These are phyloP conservation scores for Esox lucius DNA, from an alignment of 2,797 vertebrate genomes.

Conservation along the genomic window DNA sequence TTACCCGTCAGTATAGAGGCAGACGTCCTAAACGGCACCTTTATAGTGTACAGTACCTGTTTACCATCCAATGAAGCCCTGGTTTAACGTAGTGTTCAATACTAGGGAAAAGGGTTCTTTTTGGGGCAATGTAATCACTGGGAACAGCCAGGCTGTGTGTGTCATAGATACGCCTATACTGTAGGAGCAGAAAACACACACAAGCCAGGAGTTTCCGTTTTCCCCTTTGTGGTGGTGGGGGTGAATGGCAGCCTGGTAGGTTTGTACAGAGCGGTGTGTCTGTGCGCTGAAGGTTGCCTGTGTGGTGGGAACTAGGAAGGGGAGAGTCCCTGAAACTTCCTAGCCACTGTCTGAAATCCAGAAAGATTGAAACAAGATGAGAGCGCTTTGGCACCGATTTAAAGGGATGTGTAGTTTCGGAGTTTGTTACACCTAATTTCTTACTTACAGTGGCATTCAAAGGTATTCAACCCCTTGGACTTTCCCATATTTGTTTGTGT, in stretches of 20 bases:
- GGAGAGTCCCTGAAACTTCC: conserved; percentile 43
- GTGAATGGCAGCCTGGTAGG: conserved; percentile 38
- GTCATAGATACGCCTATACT: conserved; percentile 2
- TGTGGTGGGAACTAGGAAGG: conserved; percentile 32
- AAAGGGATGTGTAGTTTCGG: conserved; percentile 3
- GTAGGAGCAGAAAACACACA: conserved; percentile 3
- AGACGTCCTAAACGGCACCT: background rate
- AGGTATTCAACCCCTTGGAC: no score
- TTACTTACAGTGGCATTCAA: no score
- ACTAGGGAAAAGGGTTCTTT: background rate
- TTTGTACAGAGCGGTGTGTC: background rate
- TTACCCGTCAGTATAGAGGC: conserved; percentile 18
- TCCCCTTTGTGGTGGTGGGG: conserved; percentile 14
- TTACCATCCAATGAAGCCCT: background rate
- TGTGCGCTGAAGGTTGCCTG: conserved; percentile 15
- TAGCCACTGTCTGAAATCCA: conserved; percentile 35
- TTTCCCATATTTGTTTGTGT: no score
- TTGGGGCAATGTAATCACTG: conserved; percentile 4
- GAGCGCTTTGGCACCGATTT: conserved; percentile 46
- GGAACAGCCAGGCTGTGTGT: background rate
- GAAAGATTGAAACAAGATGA: conserved; percentile 58
- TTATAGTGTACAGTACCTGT: background rate
- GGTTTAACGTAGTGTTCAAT: background rate
- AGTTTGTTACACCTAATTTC: no score
- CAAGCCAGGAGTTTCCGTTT: conserved; percentile 49